These are phyloP conservation scores for Rhimphoctona megacephalus DNA, from an alignment of 2,888 invertebrate genomes.

Conservation along the genomic window DNA sequence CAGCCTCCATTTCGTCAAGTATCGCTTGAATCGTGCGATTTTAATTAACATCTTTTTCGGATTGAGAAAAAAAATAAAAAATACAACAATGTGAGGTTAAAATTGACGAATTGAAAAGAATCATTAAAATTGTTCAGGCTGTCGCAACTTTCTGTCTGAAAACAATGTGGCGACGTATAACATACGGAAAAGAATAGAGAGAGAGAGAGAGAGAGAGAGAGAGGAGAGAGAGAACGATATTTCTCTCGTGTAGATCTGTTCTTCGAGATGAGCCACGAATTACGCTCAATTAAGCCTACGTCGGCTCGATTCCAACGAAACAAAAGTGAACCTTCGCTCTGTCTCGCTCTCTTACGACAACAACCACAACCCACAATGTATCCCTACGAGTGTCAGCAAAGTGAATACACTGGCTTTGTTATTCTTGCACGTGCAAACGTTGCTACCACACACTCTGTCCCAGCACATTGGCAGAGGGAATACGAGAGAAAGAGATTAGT, in stretches of 20 bases:
- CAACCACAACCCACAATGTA: slow-evolving; percentile 45
- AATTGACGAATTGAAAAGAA: not conserved
- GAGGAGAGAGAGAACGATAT: not conserved
- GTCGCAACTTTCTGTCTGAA: not conserved
- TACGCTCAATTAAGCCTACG: slow-evolving; percentile 77
- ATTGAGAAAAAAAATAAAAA: not conserved
- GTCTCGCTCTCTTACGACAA: slow-evolving; percentile 44
- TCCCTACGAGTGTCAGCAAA: slow-evolving; percentile 65
- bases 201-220: not conserved
- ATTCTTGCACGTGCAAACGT: slow-evolving; percentile 58
- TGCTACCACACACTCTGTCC: slow-evolving; percentile 2
- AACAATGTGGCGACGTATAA: not conserved
- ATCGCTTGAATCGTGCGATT: not conserved
- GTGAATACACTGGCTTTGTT: slow-evolving; percentile 49
- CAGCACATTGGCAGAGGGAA: not conserved
- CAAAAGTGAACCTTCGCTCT: slow-evolving; percentile 47
- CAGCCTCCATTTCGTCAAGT: not conserved
- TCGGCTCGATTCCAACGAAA: slow-evolving; percentile 70
- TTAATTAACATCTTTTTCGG: not conserved
- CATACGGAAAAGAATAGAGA: not conserved
- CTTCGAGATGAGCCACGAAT: slow-evolving; percentile 71
- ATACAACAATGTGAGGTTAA: not conserved
- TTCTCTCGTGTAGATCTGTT: slow-evolving; percentile 14
- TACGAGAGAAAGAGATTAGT: slow-evolving; percentile 18
- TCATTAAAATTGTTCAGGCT: slow-evolving; percentile 10